phyloP scores from a whole-genome alignment of 2,797 vertebrate species.

The Lepus townsendii region DNA sequence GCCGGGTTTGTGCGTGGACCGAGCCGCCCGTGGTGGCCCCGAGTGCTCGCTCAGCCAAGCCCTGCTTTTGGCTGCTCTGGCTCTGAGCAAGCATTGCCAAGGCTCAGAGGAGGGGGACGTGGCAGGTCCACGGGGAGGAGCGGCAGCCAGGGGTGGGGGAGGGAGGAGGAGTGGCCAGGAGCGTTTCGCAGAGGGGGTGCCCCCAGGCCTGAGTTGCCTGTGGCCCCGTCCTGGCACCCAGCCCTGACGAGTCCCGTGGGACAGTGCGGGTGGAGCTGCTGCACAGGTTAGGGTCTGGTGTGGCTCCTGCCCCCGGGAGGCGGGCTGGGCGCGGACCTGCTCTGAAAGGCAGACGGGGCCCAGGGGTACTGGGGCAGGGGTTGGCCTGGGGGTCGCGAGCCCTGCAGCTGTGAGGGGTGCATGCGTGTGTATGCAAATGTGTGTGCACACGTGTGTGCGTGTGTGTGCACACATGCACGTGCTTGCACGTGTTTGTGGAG shows the following conservation, averaged over 20 bases:
- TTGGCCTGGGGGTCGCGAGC: background rate
- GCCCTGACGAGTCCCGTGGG: too few relatives aligned
- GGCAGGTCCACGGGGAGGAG: background rate
- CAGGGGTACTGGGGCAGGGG: background rate
- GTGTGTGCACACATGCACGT: rapidly evolving
- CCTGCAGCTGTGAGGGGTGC: background rate
- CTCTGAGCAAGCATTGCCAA: background rate
- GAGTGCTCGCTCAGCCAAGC: too few relatives aligned
- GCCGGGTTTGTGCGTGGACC: too few relatives aligned
- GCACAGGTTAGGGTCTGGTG: background rate
- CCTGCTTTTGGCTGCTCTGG: background rate
- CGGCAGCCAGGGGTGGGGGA: background rate
- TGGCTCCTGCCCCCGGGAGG: background rate
- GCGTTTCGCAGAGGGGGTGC: background rate
- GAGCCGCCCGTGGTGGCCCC: too few relatives aligned
- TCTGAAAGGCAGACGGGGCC: background rate
- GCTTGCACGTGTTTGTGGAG: background rate
- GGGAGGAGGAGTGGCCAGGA: background rate
- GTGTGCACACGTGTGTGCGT: rapidly evolving
- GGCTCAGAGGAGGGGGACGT: rapidly evolving
- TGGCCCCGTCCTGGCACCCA: background rate
- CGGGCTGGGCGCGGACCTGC: background rate
- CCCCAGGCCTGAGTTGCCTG: background rate
- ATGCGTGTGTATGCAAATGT: too few relatives aligned
- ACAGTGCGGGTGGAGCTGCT: too few relatives aligned